These are phyloP conservation scores for Caenorhabditis sp. DNA, from an alignment of 2,888 invertebrate genomes.

Conservation along the genomic window DNA sequence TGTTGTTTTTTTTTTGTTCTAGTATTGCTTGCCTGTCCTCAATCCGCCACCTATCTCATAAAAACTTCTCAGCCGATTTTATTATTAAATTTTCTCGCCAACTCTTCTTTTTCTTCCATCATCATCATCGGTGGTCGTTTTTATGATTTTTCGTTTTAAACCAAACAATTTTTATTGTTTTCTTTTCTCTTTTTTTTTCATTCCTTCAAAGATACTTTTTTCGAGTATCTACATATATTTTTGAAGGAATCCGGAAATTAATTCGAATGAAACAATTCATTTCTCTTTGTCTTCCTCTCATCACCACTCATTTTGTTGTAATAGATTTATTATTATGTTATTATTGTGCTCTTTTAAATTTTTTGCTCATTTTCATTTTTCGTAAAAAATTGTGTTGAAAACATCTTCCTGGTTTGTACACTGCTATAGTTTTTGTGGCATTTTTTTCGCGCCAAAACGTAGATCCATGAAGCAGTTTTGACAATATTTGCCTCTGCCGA, in stretches of 20 bases:
- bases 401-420: no score
- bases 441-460: no score
- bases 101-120: background rate
- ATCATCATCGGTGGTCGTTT: background rate
- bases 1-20: background rate
- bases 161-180: background rate
- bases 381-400: background rate
- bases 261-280: background rate
- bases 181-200: background rate
- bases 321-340: background rate
- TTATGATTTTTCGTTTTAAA: background rate
- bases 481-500: no score
- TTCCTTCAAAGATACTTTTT: slow-evolving; percentile 2
- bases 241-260: background rate
- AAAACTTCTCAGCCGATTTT: background rate
- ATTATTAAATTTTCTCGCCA: slow-evolving; percentile 1
- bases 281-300: background rate
- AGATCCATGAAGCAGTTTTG: no score
- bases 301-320: background rate
- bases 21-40: no score
- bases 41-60: background rate
- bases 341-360: background rate
- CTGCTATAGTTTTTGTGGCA: no score
- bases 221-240: background rate
- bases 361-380: background rate